Evolutionary conservation across 2,797 vertebrate species (phyloP).

Genomic region (Chiropotes sagulatus): DNA sequence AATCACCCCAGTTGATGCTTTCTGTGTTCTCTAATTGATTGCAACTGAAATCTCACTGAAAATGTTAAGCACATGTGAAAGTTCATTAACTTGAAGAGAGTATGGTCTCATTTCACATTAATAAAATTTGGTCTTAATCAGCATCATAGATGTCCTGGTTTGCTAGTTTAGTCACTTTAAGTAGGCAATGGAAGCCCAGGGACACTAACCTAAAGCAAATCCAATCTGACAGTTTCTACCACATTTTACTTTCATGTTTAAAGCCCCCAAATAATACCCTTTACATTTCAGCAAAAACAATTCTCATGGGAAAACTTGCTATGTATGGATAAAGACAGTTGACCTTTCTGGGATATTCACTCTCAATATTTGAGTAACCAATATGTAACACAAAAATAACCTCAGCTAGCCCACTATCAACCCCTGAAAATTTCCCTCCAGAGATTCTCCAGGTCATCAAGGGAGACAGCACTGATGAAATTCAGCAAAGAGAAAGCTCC

Average conservation of each 20-base stretch:
- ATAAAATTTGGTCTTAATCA: slow-evolving; percentile 71
- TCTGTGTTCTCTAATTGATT: slow-evolving; percentile 75
- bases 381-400: background rate
- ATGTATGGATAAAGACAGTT: background rate
- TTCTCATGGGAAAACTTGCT: slow-evolving; percentile 37
- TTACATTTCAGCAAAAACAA: slow-evolving; percentile 45
- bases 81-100: slow-evolving; percentile 70
- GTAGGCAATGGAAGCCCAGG: slow-evolving; percentile 23
- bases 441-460: background rate
- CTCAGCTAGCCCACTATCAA: too few relatives aligned
- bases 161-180: slow-evolving; percentile 45
- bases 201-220: slow-evolving; percentile 35
- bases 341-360: slow-evolving; percentile 50
- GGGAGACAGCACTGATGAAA: background rate
- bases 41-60: slow-evolving; percentile 79
- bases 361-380: slow-evolving; percentile 47
- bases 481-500: background rate
- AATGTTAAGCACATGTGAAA: slow-evolving; percentile 81
- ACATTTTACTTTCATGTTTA: slow-evolving; percentile 14
- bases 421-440: background rate
- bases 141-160: slow-evolving; percentile 45
- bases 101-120: slow-evolving; percentile 73
- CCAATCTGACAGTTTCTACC: slow-evolving; percentile 14
- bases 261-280: slow-evolving; percentile 47
- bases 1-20: slow-evolving; percentile 73